Percentiles rank a stretch among this genome's conserved stretches.
These are phyloP conservation scores for Cavia porcellus DNA, from an alignment of 2,113 vertebrate species.

Conservation along the genomic window DNA sequence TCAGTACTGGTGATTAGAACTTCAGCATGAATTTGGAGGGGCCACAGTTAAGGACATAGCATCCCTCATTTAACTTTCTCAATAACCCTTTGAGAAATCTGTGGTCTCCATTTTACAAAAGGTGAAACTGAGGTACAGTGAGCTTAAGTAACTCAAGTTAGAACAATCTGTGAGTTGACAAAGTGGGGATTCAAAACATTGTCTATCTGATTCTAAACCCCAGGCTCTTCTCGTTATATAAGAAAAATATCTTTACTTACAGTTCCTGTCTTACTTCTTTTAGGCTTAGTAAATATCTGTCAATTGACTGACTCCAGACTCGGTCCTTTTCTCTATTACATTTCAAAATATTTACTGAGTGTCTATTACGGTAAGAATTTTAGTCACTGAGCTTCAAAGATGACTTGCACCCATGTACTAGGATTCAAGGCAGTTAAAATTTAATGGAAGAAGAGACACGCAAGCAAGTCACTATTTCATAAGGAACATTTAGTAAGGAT, in stretches of 20 bases:
- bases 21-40: neutral
- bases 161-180: neutral
- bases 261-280: slow-evolving; percentile 39
- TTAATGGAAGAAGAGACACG: slow-evolving; percentile 6
- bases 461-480: slow-evolving; percentile 35
- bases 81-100: neutral
- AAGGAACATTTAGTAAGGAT: neutral
- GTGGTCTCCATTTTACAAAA: neutral
- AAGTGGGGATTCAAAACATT: neutral
- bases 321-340: slow-evolving; percentile 49
- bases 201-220: neutral
- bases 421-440: slow-evolving; percentile 50
- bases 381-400: slow-evolving; percentile 52
- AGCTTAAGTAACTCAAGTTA: neutral
- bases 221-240: neutral
- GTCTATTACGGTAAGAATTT: slow-evolving; percentile 56
- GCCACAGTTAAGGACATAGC: neutral
- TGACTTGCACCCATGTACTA: slow-evolving; percentile 25
- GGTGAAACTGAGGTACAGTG: neutral
- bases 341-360: slow-evolving; percentile 75
- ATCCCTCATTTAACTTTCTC: neutral
- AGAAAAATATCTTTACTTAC: slow-evolving; percentile 36
- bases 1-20: neutral
- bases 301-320: slow-evolving; percentile 30
- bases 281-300: slow-evolving; percentile 66